Evolutionary conservation across 2,113 vertebrate genomes (phyloP), one percentile per base, ranked within the genome.

Genomic region (Lycaon pictus): DNA sequence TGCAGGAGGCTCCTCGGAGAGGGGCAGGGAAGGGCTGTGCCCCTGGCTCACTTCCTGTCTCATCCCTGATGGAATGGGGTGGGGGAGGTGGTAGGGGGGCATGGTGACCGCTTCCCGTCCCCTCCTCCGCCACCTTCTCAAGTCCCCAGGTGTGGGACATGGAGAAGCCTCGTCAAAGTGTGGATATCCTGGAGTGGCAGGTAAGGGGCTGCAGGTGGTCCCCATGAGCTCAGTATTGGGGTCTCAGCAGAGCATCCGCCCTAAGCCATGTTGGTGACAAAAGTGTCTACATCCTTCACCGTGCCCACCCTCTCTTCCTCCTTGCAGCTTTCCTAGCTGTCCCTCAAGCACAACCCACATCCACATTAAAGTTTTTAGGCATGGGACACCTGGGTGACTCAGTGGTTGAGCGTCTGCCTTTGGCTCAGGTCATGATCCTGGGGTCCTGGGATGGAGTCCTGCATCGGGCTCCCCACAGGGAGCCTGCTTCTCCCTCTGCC

Each of bases 1-100:
- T 97, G 97, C 97, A 95, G 55, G 25, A 62, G 95, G 93, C 92
- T 95, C 93, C 92, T 95, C 4, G 4, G 97, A 96, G 92, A 65
- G 92, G 80, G 84, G 72, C 95, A 91, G 86, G 88, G 85, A 74
- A 90, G 27, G 86, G 35, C 90, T 89, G n/a, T 85, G 77, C 86
- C 72, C 25, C 1, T 19, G 35, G 95, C 86, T 71, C 2, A 3
- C 22, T 60, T 62, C 86, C 94, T 74, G 48, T 67, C 76, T 63
- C 55, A 29, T 55, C 65, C 19, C 62, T 43, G 17, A 63, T 3
- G 32, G 77, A 51, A 60, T 1, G 53, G 35, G 58, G 35, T 37
- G 76, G 3, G 27, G 69, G 67, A 48, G 43, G 43, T 1, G 43
- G 43, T 43, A 7, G 6, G 55, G 51, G 17, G 15, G 22, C 2